Conservation (phyloP, 2,888 invertebrate genomes). For the Laspeyria flexula region DNA sequence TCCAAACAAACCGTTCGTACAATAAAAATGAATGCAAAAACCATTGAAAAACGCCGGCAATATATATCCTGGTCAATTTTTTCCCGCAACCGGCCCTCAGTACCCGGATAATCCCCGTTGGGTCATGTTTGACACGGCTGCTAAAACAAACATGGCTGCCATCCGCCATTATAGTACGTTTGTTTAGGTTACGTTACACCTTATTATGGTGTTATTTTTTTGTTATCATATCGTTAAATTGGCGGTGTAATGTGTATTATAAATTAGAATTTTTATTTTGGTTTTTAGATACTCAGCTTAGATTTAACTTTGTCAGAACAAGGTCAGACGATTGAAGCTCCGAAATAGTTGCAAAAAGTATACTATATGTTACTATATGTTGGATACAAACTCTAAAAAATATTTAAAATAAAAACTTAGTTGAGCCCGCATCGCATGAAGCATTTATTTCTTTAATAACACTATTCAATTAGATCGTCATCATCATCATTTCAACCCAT, state of each 20-base stretch:
- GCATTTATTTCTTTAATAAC: no score
- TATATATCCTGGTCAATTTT: slow-evolving; percentile 47
- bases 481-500: no score
- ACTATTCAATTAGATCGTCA: no score
- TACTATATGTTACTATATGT: no score
- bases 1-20: slow-evolving; percentile 11
- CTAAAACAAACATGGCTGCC: slow-evolving; percentile 65
- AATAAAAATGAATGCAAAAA: slow-evolving; percentile 41
- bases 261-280: slow-evolving; percentile 26
- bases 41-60: slow-evolving; percentile 36
- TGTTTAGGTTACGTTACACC: slow-evolving; percentile 77
- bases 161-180: slow-evolving; percentile 68
- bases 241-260: slow-evolving; percentile 33
- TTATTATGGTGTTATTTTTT: slow-evolving; percentile 67
- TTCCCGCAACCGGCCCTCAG: slow-evolving; percentile 39
- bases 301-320: no score
- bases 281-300: no score
- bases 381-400: no score
- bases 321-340: no score
- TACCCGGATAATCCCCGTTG: slow-evolving; percentile 69
- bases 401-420: no score
- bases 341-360: no score
- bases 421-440: no score
- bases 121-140: slow-evolving; percentile 76
- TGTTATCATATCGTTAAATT: slow-evolving; percentile 50